Evolutionary conservation across 2,888 invertebrate genomes (phyloP).

Genomic region (Auanema freiburgensis): DNA sequence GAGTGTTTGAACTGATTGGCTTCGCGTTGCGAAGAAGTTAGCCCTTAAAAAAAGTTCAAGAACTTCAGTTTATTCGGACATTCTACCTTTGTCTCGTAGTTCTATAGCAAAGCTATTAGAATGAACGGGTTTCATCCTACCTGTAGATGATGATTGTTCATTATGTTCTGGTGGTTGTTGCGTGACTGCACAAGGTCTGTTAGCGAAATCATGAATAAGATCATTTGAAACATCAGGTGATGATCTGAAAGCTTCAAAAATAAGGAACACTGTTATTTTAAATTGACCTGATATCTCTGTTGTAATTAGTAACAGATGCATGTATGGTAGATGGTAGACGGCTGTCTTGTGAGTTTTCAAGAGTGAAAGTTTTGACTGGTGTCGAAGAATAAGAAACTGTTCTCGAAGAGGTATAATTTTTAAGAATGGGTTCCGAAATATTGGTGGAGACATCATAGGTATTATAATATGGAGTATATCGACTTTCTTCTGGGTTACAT

Average conservation of each 20-base stretch:
- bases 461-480: neutral
- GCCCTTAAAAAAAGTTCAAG: constrained; percentile 30
- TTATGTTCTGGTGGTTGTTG: too few species aligned
- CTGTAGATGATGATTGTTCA: too few species aligned
- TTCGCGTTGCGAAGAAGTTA: constrained; percentile 52
- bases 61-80: neutral
- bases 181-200: constrained; percentile 17
- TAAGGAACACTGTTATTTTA: too few species aligned
- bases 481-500: too few species aligned
- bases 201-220: constrained; percentile 38
- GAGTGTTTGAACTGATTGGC: constrained; percentile 55
- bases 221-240: too few species aligned
- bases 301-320: too few species aligned
- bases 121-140: neutral
- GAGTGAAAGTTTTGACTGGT: neutral
- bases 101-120: constrained; percentile 28
- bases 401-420: neutral
- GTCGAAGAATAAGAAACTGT: neutral
- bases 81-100: constrained; percentile 31
- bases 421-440: neutral
- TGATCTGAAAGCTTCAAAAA: too few species aligned
- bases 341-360: neutral
- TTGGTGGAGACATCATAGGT: neutral
- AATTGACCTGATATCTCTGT: too few species aligned
- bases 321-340: neutral